Evolutionary conservation across 2,888 invertebrate species (phyloP).

Genomic region (Nomada fucata): DNA sequence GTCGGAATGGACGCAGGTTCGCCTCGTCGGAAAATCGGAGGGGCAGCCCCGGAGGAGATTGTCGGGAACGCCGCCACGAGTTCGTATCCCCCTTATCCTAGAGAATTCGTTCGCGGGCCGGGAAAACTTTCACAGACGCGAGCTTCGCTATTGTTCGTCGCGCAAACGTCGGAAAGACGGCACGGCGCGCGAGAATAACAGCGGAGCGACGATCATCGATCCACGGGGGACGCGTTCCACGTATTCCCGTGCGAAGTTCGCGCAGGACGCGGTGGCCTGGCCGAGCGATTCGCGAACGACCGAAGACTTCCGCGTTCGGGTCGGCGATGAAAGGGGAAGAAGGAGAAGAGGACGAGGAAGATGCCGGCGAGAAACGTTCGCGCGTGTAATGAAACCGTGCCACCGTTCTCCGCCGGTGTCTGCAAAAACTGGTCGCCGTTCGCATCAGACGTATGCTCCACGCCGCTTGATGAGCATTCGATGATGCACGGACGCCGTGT

Average conservation of each 20-base stretch:
- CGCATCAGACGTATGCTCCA: slow-evolving; percentile 32
- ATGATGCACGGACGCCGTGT: slow-evolving; percentile 50
- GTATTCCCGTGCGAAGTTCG: slow-evolving; percentile 29
- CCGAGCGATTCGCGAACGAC: slow-evolving; percentile 21
- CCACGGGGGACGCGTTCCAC: slow-evolving; percentile 1
- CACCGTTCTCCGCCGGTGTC: slow-evolving; percentile 28
- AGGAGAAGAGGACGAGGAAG: background rate
- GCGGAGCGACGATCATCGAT: slow-evolving; percentile 29
- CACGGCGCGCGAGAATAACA: slow-evolving; percentile 7
- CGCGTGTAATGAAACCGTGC: slow-evolving; percentile 54
- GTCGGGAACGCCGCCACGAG: background rate
- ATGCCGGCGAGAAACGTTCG: slow-evolving; percentile 13
- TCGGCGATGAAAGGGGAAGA: background rate
- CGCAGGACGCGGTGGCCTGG: slow-evolving; percentile 15
- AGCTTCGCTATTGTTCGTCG: background rate
- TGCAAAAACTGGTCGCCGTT: slow-evolving; percentile 62
- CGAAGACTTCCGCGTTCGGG: slow-evolving; percentile 35
- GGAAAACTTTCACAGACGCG: background rate
- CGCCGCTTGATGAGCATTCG: slow-evolving; percentile 49
- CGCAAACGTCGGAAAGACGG: background rate
- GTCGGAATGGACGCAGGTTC: slow-evolving; percentile 32
- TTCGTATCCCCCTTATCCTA: background rate
- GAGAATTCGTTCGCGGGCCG: slow-evolving; percentile 10
- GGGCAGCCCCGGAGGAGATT: slow-evolving; percentile 3
- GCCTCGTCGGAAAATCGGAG: slow-evolving; percentile 23